These are phyloP conservation scores for Myathropa florea DNA, from an alignment of 2,888 invertebrate genomes.

Conservation along the genomic window DNA sequence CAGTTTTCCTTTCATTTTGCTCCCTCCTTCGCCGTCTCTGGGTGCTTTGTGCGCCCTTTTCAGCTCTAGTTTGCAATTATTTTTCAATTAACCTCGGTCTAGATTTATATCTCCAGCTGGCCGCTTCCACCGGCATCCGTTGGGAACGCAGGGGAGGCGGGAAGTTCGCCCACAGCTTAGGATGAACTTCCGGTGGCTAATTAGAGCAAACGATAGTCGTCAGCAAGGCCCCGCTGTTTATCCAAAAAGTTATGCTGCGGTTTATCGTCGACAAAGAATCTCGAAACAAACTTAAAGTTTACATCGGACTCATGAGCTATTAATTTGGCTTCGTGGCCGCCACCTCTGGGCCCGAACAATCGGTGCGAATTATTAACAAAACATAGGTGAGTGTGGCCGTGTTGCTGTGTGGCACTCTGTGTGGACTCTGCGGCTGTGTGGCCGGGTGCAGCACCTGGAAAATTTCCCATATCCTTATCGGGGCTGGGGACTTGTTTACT, in stretches of 20 bases:
- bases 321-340: slow-evolving; percentile 45
- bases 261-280: slow-evolving; percentile 58
- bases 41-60: slow-evolving; percentile 6
- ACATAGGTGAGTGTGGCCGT: slow-evolving; percentile 52
- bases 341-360: slow-evolving; percentile 25
- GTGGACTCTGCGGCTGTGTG: background rate
- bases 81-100: slow-evolving; percentile 69
- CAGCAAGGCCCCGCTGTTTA: slow-evolving; percentile 37
- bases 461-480: slow-evolving; percentile 71
- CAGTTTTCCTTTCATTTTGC: background rate
- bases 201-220: slow-evolving; percentile 49
- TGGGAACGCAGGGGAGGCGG: background rate
- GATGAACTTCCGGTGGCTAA: slow-evolving; percentile 56
- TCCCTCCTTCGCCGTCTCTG: background rate
- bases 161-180: slow-evolving; percentile 19
- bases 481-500: slow-evolving; percentile 68
- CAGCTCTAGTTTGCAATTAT: slow-evolving; percentile 68
- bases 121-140: background rate
- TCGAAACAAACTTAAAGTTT: slow-evolving; percentile 59
- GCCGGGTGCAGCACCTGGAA: slow-evolving; percentile 64
- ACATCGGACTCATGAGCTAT: slow-evolving; percentile 53
- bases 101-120: slow-evolving; percentile 55
- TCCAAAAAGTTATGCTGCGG: slow-evolving; percentile 51
- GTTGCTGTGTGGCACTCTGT: background rate
- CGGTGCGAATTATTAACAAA: slow-evolving; percentile 66